Evolutionary conservation across 2,797 vertebrate genomes (phyloP).

Genomic region (Cossypha heuglini): DNA sequence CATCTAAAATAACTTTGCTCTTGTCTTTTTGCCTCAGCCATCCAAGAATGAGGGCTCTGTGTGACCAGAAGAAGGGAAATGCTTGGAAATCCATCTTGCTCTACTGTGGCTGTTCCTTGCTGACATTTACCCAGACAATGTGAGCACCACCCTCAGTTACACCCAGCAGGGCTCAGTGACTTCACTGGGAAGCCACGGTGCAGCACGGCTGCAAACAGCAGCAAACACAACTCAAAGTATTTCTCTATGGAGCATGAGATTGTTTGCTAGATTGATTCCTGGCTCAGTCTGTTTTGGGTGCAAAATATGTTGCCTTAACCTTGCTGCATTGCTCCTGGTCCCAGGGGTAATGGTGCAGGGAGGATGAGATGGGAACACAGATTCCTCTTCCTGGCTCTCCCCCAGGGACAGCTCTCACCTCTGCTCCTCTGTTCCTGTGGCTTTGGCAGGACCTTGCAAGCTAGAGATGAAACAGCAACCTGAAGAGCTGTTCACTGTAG

Average conservation of each 20-base stretch:
- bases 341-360: background rate
- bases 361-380: background rate
- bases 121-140: constrained; percentile 56
- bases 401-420: background rate
- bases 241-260: background rate
- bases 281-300: background rate
- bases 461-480: background rate
- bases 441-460: background rate
- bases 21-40: background rate
- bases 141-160: constrained; percentile 48
- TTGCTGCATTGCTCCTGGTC: background rate
- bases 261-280: background rate
- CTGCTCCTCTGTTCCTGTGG: background rate
- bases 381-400: background rate
- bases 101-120: background rate
- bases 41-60: background rate
- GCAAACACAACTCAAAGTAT: background rate
- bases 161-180: constrained; percentile 46
- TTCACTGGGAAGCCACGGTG: constrained; percentile 33
- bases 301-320: background rate
- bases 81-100: constrained; percentile 15
- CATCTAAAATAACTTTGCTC: background rate
- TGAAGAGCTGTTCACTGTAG: background rate
- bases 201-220: background rate
- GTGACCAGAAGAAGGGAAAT: background rate